Evolutionary conservation across 2,113 vertebrate genomes (phyloP).

Genomic region (Eptatretus burgeri): DNA sequence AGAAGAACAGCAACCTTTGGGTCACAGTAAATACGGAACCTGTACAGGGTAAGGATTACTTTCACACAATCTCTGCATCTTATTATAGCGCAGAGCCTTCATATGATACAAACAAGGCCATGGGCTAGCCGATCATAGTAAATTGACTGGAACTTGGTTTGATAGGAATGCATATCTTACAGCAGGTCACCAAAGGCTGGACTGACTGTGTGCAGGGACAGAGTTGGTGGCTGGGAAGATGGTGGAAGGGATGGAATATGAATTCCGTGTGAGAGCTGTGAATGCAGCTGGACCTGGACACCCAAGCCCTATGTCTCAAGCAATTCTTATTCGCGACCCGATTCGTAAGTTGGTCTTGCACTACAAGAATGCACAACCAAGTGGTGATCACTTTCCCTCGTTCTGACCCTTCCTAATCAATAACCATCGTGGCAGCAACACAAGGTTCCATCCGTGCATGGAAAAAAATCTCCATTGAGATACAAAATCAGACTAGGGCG

Average conservation of each 20-base stretch:
- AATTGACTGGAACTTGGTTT: no score
- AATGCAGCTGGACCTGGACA: conserved; percentile 16
- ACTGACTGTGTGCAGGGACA: background rate
- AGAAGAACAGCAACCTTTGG: conserved; percentile 21
- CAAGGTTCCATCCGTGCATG: no score
- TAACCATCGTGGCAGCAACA: no score
- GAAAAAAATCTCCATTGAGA: no score
- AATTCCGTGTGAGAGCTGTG: conserved; percentile 18
- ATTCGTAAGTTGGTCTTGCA: conserved; percentile 13
- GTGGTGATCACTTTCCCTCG: no score
- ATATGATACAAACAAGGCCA: no score
- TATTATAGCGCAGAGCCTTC: background rate
- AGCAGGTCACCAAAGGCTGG: no score
- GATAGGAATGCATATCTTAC: no score
- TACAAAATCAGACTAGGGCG: no score
- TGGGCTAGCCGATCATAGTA: no score
- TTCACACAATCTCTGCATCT: background rate
- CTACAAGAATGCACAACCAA: no score
- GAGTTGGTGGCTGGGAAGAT: conserved; percentile 11
- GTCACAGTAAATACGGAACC: conserved; percentile 17
- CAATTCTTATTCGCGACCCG: conserved; percentile 17
- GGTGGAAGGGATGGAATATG: conserved; percentile 19
- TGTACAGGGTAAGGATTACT: conserved; percentile 18
- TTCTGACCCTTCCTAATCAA: no score
- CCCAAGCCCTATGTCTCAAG: conserved; percentile 15